A percentile compares a stretch with the other conserved stretches of the same genome.
Conservation (phyloP, 2,888 invertebrate genomes). For the Stenurella melanura region DNA sequence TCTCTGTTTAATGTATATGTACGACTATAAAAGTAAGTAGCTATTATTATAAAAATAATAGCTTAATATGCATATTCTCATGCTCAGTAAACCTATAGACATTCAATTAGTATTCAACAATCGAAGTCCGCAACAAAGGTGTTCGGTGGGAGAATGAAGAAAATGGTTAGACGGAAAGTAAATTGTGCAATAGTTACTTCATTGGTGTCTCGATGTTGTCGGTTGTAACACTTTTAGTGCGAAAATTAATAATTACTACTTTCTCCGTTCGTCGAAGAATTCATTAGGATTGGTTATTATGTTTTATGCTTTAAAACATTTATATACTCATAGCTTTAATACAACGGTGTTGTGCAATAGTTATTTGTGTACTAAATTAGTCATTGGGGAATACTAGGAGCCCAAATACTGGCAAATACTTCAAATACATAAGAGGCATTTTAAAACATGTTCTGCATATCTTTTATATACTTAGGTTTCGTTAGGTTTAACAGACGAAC, state of each 20-base stretch:
- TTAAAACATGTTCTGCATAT: neutral
- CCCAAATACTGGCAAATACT: neutral
- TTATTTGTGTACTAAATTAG: neutral
- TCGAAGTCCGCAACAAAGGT: constrained; percentile 41
- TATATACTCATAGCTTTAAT: neutral
- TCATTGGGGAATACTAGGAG: neutral
- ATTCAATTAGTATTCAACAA: constrained; percentile 45
- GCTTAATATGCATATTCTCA: constrained; percentile 45
- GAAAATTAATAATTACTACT: constrained; percentile 56
- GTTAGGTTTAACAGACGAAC: neutral
- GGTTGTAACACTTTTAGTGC: constrained; percentile 64
- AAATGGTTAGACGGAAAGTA: constrained; percentile 53
- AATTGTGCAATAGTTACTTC: constrained; percentile 69
- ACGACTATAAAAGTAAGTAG: neutral
- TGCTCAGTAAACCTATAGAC: constrained; percentile 36
- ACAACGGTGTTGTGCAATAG: constrained; percentile 7
- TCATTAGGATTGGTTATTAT: constrained; percentile 38
- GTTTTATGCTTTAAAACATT: constrained; percentile 22
- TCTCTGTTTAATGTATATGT: neutral
- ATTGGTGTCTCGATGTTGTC: constrained; percentile 65
- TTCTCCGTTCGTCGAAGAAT: constrained; percentile 45
- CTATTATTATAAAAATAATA: constrained; percentile 30
- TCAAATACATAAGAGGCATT: neutral
- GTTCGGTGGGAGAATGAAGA: constrained; percentile 48
- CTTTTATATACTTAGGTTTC: neutral